These are phyloP conservation scores for Paramormyrops hopkinsi DNA, from an alignment of 2,797 vertebrate genomes.

Conservation along the genomic window DNA sequence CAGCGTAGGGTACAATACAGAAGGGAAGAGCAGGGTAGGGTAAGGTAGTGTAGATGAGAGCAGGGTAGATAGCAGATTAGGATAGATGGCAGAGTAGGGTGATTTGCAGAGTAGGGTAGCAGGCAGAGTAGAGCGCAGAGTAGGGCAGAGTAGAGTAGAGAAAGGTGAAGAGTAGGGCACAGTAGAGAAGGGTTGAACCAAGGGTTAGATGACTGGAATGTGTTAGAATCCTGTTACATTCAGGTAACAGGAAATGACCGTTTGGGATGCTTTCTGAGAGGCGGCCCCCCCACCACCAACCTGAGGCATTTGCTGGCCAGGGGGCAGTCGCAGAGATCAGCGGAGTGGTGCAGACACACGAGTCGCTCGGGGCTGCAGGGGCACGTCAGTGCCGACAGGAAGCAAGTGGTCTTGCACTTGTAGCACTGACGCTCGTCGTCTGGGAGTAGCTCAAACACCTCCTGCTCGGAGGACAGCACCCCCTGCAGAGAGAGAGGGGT, in stretches of 20 bases:
- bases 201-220: neutral
- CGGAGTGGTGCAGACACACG: conserved; percentile 82
- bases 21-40: neutral
- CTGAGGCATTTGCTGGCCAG: conserved; percentile 86
- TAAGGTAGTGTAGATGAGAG: neutral
- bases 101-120: neutral
- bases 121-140: neutral
- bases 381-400: conserved; percentile 91
- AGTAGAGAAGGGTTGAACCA: neutral
- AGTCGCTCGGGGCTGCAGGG: conserved; percentile 83
- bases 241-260: neutral
- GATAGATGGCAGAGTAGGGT: neutral
- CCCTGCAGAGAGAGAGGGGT: conserved; percentile 61
- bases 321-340: conserved; percentile 82
- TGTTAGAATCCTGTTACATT: neutral
- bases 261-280: neutral
- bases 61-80: neutral
- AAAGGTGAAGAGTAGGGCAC: neutral
- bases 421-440: conserved; percentile 94
- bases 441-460: conserved; percentile 92
- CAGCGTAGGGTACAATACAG: neutral
- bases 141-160: neutral
- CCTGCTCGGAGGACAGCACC: conserved; percentile 85
- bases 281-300: conserved; percentile 47
- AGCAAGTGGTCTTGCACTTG: conserved; percentile 93